Base-by-base conservation (phyloP, 2,113 vertebrate genomes). In the Chaetodon auriga region DNA sequence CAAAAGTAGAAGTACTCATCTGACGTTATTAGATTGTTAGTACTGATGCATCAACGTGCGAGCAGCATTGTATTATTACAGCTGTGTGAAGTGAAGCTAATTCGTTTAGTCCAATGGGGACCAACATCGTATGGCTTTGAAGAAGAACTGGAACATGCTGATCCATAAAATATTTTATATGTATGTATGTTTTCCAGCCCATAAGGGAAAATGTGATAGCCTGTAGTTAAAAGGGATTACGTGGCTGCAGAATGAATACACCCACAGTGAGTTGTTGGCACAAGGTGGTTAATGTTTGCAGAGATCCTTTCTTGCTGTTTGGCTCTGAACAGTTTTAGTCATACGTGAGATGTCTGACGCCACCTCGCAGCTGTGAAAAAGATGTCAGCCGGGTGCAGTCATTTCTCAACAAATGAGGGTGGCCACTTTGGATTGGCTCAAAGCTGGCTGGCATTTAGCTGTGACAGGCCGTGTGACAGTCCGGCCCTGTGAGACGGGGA, bases 401-500 rank as follows among this genome's bases (percentile, higher is more conserved):
- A 10, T 53, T 10, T 54, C 53, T 23, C 64, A 55, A 21, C 35
- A 46, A 41, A 78, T 19, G 46, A 69, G 54, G 76, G 23, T 2
- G 4, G 49, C 46, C 38, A 0, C 38, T 66, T 58, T 19, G 49
- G 74, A 63, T 51, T 16, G 46, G 75, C 65, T 35, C n/a, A 35
- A 38, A 54, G 43, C 43, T 2, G 48, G 18, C 66, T 70, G 76
- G 65, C 51, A 43, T 71, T 78, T 64, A 36, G 69, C 1, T 0
- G 69, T 68, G 74, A 84, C 74, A 19, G 65, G 46, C 63, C 21
- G 75, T 35, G 36, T n/a, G 48, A 15, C 66, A 2, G 41, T 35
- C n/a, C 23, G 25, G 55, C 49, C 66, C 77, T 53, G 65, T 36
- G 83, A 80, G 65, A 38, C 19, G 3, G 12, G 19, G 45, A 54